Evolutionary conservation across 35 echinoderm and acorn worm genomes (phyloP).

Genomic region (Heliocidaris erythrogramma): DNA sequence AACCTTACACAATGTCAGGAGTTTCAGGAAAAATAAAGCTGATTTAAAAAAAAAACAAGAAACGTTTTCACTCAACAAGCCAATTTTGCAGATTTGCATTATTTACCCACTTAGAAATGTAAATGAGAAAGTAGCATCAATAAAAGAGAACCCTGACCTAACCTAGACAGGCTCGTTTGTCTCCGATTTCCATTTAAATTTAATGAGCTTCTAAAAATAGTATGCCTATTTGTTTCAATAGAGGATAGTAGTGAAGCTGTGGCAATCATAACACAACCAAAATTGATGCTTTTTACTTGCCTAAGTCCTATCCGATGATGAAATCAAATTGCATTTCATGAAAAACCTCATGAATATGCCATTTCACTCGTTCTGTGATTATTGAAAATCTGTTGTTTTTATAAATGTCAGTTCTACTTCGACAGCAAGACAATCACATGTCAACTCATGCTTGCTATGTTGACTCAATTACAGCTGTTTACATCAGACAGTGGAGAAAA

Average conservation of each 20-base stretch:
- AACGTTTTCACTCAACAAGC: neutral
- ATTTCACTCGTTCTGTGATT: neutral
- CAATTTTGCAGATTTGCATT: neutral
- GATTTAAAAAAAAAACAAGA: neutral
- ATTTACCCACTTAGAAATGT: neutral
- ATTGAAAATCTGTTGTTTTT: neutral
- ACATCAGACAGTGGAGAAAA: too few relatives aligned
- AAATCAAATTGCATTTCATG: neutral
- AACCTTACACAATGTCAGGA: too few relatives aligned
- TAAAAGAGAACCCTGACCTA: neutral
- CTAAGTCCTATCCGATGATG: neutral
- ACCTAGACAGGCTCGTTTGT: neutral
- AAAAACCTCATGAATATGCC: neutral
- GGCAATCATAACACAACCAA: neutral
- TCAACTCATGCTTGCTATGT: neutral
- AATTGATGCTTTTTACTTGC: neutral
- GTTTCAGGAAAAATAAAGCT: neutral
- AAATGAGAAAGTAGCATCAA: neutral
- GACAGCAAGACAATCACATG: neutral
- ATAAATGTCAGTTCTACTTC: neutral
- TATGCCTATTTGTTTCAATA: neutral
- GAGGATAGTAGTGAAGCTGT: neutral
- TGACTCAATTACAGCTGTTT: neutral
- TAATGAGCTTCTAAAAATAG: neutral
- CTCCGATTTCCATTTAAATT: neutral